A percentile compares a stretch with the other conserved stretches of the same genome.
Conservation (phyloP, 2,888 invertebrate species). For the Philhelius pedissequus region DNA sequence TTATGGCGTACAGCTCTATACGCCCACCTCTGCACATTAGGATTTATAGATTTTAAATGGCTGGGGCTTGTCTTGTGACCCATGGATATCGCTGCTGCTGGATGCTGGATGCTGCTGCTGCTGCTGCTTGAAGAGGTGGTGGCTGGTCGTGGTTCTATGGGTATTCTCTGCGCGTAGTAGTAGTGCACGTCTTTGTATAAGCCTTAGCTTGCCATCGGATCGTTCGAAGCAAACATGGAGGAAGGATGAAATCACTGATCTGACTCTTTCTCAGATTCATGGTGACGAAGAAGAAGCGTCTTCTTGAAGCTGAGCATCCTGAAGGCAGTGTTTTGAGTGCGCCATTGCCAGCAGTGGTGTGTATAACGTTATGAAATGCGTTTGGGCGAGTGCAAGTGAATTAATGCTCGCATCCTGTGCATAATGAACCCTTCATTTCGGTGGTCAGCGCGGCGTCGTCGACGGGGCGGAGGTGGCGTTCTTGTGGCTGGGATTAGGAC, state of each 20-base stretch:
- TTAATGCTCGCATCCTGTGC: constrained; percentile 68
- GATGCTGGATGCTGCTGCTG: constrained; percentile 26
- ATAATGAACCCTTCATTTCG: constrained; percentile 61
- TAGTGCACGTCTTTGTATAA: constrained; percentile 29
- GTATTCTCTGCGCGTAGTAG: constrained; percentile 34
- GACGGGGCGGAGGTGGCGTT: background rate
- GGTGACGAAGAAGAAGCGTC: constrained; percentile 63
- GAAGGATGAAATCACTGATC: constrained; percentile 57
- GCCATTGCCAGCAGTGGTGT: constrained; percentile 12
- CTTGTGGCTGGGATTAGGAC: constrained; percentile 31
- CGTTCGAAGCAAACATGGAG: background rate
- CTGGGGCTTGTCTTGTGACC: constrained; percentile 59
- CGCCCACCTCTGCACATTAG: constrained; percentile 71
- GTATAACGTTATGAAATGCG: constrained; percentile 20
- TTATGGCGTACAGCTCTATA: constrained; percentile 72
- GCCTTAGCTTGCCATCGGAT: background rate
- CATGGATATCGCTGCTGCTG: constrained; percentile 24
- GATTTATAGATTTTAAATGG: constrained; percentile 71
- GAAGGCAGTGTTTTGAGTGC: constrained; percentile 34
- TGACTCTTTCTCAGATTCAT: constrained; percentile 41
- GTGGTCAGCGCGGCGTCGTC: background rate
- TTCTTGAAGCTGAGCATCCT: constrained; percentile 27
- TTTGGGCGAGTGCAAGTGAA: constrained; percentile 57
- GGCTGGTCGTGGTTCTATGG: background rate
- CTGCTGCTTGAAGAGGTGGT: constrained; percentile 27